Percentiles rank a stretch among this genome's conserved stretches.
These are phyloP conservation scores for Andrena marginata DNA, from an alignment of 2,888 invertebrate genomes.

Conservation along the genomic window DNA sequence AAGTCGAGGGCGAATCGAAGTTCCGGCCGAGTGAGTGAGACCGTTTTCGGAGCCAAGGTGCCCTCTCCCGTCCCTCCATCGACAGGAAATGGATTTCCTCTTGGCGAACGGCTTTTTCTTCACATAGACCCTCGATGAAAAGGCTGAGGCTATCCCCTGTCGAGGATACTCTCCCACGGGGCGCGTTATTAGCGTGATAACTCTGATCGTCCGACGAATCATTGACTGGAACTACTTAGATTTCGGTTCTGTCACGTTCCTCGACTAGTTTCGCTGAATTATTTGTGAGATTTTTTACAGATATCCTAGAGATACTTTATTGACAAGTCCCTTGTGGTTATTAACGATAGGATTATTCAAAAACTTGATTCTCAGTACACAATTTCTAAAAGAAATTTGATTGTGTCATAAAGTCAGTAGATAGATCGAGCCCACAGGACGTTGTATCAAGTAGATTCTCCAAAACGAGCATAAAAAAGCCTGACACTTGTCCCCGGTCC, in stretches of 20 bases:
- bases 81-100: constrained; percentile 50
- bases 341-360: not conserved
- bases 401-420: no score
- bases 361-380: not conserved
- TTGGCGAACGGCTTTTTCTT: constrained; percentile 26
- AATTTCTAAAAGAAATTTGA: no score
- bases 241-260: not conserved
- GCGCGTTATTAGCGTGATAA: not conserved
- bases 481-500: not conserved
- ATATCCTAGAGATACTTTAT: no score
- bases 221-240: constrained; percentile 31
- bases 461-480: not conserved
- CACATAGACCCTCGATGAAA: constrained; percentile 14
- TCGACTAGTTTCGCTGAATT: not conserved
- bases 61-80: constrained; percentile 25
- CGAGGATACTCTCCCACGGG: not conserved
- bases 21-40: constrained; percentile 40
- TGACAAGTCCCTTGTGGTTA: not conserved
- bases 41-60: constrained; percentile 13
- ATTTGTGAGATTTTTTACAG: not conserved
- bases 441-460: not conserved
- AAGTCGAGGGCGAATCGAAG: constrained; percentile 38
- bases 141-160: not conserved
- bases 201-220: constrained; percentile 8
- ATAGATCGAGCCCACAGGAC: not conserved